Percentiles rank a stretch among this genome's conserved stretches.
Conservation (phyloP, 2,888 invertebrate genomes). For the Andrena hattorfiana region DNA sequence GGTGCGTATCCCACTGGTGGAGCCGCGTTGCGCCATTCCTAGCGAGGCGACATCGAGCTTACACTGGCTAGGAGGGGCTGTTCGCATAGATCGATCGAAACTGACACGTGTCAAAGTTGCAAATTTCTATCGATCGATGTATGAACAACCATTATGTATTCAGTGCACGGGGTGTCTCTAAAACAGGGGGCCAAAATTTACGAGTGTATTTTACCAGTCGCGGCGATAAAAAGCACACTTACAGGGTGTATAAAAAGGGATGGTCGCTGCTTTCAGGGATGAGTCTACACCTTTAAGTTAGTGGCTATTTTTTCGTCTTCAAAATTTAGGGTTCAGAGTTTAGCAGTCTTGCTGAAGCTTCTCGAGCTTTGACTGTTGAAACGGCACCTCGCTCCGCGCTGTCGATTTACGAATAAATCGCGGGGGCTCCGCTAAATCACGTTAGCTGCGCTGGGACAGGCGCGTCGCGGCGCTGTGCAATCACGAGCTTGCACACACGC, state of each 20-base stretch:
- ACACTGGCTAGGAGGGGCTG: conserved; percentile 4
- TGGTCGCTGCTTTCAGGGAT: no score
- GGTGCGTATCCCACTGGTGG: conserved; percentile 42
- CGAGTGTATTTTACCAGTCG: not conserved
- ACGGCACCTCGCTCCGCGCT: not conserved
- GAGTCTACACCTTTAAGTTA: no score
- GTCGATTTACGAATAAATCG: conserved; percentile 49
- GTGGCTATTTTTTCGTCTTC: no score
- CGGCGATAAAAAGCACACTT: no score
- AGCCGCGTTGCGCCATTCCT: conserved; percentile 59
- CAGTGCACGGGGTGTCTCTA: not conserved
- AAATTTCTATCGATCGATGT: not conserved
- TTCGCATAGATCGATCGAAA: not conserved
- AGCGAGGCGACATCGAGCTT: conserved; percentile 23
- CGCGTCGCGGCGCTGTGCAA: conserved; percentile 7
- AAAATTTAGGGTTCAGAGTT: no score
- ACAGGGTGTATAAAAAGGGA: no score
- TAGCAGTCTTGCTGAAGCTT: no score
- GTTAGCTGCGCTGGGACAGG: conserved; percentile 18
- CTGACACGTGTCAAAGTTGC: conserved; percentile 3
- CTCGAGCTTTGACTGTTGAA: not conserved
- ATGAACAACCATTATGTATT: not conserved
- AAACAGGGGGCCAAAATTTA: not conserved
- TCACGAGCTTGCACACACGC: conserved; percentile 30
- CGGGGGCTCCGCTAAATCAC: conserved; percentile 37